Conservation (phyloP, 2,888 invertebrate genomes). For the Clanis bilineata region DNA sequence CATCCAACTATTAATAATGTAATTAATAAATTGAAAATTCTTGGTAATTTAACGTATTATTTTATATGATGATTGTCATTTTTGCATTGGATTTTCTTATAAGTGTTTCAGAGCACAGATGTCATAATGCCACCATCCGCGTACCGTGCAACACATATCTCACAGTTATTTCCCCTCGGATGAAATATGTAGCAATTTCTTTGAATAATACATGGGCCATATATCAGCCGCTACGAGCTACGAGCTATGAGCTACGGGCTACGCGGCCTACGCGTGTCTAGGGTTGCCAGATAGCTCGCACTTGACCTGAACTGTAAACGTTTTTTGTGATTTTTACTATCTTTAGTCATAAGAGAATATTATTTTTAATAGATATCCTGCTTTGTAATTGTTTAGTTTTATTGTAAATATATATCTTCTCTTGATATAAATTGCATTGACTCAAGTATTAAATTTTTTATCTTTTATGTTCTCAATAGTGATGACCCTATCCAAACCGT, state of each 20-base stretch:
- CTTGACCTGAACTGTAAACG: background rate
- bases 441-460: background rate
- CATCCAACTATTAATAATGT: no score
- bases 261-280: constrained; percentile 38
- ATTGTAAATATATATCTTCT: background rate
- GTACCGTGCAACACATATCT: constrained; percentile 63
- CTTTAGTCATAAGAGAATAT: background rate
- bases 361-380: background rate
- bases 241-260: constrained; percentile 41
- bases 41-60: no score
- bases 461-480: background rate
- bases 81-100: background rate
- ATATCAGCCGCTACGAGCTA: constrained; percentile 71
- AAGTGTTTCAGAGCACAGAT: constrained; percentile 6
- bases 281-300: background rate
- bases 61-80: no score
- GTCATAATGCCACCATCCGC: constrained; percentile 36
- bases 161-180: constrained; percentile 79
- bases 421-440: background rate
- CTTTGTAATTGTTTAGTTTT: background rate
- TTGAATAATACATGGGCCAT: constrained; percentile 84
- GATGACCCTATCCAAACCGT: constrained; percentile 44
- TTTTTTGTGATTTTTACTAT: no score
- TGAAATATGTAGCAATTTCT: constrained; percentile 84
- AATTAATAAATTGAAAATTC: no score